phyloP scores from a whole-genome alignment of 1,140 invertebrate species.

The Belonocnema kinseyi region DNA sequence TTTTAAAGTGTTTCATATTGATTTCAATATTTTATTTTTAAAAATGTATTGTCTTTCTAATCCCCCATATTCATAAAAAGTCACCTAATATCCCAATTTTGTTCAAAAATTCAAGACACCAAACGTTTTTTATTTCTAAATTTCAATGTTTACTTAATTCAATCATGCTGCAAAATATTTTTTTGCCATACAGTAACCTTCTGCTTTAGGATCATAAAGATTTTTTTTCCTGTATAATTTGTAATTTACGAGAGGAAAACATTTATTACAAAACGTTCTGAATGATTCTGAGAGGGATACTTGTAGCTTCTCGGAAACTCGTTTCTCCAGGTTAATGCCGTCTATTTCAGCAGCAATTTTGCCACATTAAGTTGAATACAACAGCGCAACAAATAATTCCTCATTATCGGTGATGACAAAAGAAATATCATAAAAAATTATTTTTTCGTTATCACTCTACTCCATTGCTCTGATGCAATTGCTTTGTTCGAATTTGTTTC shows the following conservation, averaged over 20 bases:
- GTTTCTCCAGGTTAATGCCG: constrained; percentile 24
- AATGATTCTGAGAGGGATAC: constrained; percentile 12
- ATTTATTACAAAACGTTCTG: constrained; percentile 2
- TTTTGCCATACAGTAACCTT: not conserved
- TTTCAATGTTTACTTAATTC: too few relatives aligned
- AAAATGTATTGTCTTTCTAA: too few relatives aligned
- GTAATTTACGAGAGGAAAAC: not conserved
- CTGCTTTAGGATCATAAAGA: not conserved
- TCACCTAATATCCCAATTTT: too few relatives aligned
- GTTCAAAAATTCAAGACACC: too few relatives aligned
- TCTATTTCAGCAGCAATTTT: constrained; percentile 7
- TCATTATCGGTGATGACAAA: not conserved
- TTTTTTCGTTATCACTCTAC: constrained; percentile 15
- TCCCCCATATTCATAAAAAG: too few relatives aligned
- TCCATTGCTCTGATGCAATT: constrained; percentile 16
- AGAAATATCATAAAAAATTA: constrained; percentile 1
- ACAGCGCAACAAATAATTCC: not conserved
- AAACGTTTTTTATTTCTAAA: too few relatives aligned
- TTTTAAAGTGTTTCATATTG: too few relatives aligned
- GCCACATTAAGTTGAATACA: not conserved
- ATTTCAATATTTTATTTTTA: too few relatives aligned
- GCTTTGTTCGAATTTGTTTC: constrained; percentile 20
- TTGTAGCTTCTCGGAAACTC: constrained; percentile 11
- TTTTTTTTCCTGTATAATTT: not conserved
- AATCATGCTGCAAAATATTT: too few relatives aligned